These are phyloP conservation scores for Apis florea DNA, from an alignment of 1,140 invertebrate species.

Conservation along the genomic window DNA sequence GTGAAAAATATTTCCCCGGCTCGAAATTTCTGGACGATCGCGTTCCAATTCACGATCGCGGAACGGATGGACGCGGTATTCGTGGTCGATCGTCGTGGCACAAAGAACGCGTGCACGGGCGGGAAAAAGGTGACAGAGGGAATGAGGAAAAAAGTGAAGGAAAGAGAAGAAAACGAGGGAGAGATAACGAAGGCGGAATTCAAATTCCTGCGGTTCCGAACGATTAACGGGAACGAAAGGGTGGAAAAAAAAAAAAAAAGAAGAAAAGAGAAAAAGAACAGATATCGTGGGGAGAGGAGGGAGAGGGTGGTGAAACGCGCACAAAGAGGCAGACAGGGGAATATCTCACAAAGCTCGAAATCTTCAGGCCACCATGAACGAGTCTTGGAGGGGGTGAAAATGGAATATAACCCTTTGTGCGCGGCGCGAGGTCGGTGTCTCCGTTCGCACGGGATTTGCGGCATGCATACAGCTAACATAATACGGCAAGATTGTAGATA, in stretches of 20 bases:
- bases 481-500: constrained; percentile 47
- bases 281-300: background rate
- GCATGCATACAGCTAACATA: constrained; percentile 42
- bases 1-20: background rate
- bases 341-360: constrained; percentile 27
- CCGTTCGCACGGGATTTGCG: constrained; percentile 53
- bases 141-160: background rate
- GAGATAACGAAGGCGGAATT: background rate
- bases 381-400: constrained; percentile 50
- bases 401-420: constrained; percentile 61
- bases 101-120: background rate
- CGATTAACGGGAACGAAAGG: constrained; percentile 16
- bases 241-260: background rate
- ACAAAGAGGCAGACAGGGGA: background rate
- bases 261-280: background rate
- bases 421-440: constrained; percentile 53
- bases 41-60: background rate
- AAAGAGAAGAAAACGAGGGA: background rate
- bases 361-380: constrained; percentile 29
- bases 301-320: background rate
- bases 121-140: background rate
- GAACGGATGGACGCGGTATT: background rate
- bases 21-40: background rate
- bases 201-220: background rate
- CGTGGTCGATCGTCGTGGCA: background rate